These are phyloP conservation scores for Drosophila pegasa DNA, from an alignment of 2,888 invertebrate species.

Conservation along the genomic window DNA sequence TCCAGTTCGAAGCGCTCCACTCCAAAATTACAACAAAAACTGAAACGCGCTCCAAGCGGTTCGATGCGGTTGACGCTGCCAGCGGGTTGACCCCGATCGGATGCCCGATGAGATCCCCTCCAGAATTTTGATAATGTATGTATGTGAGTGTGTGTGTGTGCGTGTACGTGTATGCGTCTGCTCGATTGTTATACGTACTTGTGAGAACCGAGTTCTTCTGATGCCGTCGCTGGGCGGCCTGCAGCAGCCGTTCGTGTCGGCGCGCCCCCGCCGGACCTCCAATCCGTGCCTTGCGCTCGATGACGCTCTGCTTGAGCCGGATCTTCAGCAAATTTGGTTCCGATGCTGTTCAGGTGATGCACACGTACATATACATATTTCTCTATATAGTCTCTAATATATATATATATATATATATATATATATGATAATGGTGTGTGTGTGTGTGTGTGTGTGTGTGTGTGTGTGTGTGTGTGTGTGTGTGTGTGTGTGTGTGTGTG, in stretches of 20 bases:
- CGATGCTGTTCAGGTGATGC: conserved; percentile 89
- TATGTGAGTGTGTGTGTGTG: conserved; percentile 10
- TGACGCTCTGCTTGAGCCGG: conserved; percentile 96
- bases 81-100: conserved; percentile 9
- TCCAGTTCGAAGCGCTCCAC: conserved; percentile 16
- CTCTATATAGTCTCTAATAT: conserved; percentile 1
- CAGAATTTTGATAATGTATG: conserved; percentile 11
- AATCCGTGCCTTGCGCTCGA: conserved; percentile 92
- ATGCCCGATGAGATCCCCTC: conserved; percentile 8
- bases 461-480: background rate
- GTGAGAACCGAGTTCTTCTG: conserved; percentile 85
- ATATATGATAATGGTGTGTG: no score
- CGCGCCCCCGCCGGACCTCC: conserved; percentile 95
- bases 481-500: conserved; percentile 6
- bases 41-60: conserved; percentile 39
- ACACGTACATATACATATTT: conserved; percentile 18
- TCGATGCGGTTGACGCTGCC: conserved; percentile 38
- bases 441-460: conserved; percentile 6
- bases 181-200: conserved; percentile 82
- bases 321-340: conserved; percentile 98
- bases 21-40: conserved; percentile 3
- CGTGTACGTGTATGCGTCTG: conserved; percentile 13
- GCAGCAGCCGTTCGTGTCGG: conserved; percentile 91
- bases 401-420: no score
- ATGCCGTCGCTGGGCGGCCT: conserved; percentile 87